Evolutionary conservation across 2,888 invertebrate species (phyloP), one percentile per base, ranked within the genome.

Genomic region (Hypsopygia costalis): DNA sequence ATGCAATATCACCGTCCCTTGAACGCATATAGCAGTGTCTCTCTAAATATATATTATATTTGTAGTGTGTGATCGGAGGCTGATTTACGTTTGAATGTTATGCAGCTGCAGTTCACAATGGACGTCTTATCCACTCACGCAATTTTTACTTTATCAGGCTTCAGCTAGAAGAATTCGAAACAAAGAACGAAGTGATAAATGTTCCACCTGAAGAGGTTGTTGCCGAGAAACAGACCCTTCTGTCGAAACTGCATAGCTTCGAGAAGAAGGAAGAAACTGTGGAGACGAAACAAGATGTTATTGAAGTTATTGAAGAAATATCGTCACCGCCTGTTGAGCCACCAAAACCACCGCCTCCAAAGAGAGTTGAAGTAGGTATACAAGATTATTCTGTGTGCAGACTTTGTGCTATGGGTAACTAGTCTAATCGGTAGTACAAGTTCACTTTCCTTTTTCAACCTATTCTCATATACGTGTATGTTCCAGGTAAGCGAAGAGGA

Each of bases 401-500:
- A n/a, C n/a, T n/a, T n/a, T n/a, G n/a, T n/a, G n/a, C n/a, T n/a
- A n/a, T n/a, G n/a, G n/a, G n/a, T n/a, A n/a, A n/a, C n/a, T n/a
- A n/a, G n/a, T n/a, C n/a, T n/a, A n/a, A n/a, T n/a, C n/a, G n/a
- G n/a, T n/a, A n/a, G n/a, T n/a, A n/a, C n/a, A n/a, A n/a, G n/a
- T n/a, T n/a, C n/a, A n/a, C n/a, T n/a, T n/a, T n/a, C n/a, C n/a
- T n/a, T n/a, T n/a, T n/a, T n/a, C n/a, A n/a, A n/a, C n/a, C n/a
- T n/a, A n/a, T n/a, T n/a, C n/a, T n/a, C n/a, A n/a, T n/a, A n/a
- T n/a, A n/a, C n/a, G n/a, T n/a, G n/a, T 16, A 16, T 16, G 4
- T 37, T 35, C 4, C 36, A 87, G 87, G 85, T 88, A 6, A 86
- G 71, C 28, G 85, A 87, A 33, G 86, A 86, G 42, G 97, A 97